Conservation (phyloP, 2,113 vertebrate genomes). For the Formicarius rufipectus region DNA sequence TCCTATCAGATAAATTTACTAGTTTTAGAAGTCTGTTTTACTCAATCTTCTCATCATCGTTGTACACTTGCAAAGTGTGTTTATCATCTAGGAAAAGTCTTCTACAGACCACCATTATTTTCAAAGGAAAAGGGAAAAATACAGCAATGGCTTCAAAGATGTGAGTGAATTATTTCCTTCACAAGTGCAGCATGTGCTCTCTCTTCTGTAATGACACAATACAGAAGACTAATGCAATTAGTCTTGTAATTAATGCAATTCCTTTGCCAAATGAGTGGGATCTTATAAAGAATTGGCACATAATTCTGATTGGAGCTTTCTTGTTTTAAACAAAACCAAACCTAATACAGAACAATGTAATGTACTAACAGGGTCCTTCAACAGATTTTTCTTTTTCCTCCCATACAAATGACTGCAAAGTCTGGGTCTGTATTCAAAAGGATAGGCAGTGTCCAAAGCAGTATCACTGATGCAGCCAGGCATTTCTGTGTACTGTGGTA, state of each 20-base stretch:
- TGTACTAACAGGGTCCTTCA: background rate
- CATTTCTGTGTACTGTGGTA: background rate
- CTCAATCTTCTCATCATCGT: background rate
- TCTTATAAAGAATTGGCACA: slow-evolving; percentile 13
- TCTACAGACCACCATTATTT: background rate
- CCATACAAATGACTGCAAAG: background rate
- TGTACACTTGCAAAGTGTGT: background rate
- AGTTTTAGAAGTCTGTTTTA: background rate
- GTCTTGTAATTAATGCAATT: slow-evolving; percentile 42
- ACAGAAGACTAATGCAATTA: slow-evolving; percentile 43
- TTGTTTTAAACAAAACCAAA: slow-evolving; percentile 36
- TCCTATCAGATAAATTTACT: background rate
- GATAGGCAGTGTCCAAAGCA: background rate
- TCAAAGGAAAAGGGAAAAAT: background rate
- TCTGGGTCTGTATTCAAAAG: background rate
- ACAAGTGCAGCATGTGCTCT: slow-evolving; percentile 11
- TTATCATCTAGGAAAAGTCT: background rate
- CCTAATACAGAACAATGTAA: background rate
- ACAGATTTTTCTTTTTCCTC: background rate
- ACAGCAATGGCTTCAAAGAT: background rate
- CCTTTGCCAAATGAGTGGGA: slow-evolving; percentile 35
- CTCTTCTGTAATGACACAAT: slow-evolving; percentile 2
- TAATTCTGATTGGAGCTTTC: background rate
- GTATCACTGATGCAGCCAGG: background rate
- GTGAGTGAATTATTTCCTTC: slow-evolving; percentile 3